Conservation (phyloP, 2,888 invertebrate species). For the Drosophila limbata region DNA sequence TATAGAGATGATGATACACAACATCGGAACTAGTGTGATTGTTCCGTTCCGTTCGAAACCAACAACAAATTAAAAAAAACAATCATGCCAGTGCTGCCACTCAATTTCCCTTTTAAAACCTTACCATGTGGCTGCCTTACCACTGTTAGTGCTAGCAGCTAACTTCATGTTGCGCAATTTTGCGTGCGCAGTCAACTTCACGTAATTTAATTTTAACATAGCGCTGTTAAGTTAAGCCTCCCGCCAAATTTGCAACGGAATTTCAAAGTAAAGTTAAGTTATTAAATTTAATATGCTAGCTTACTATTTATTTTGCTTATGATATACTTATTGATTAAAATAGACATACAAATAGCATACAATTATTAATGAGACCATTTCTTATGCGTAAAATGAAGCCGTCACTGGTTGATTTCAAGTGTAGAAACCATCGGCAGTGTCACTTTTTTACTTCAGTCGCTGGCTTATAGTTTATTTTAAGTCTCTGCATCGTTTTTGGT, state of each 20-base stretch:
- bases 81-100: slow-evolving; percentile 37
- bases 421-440: slow-evolving; percentile 37
- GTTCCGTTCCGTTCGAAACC: slow-evolving; percentile 11
- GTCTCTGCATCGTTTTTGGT: slow-evolving; percentile 34
- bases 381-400: slow-evolving; percentile 9
- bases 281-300: slow-evolving; percentile 18
- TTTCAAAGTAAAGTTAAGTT: slow-evolving; percentile 2
- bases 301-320: slow-evolving; percentile 19
- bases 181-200: slow-evolving; percentile 14
- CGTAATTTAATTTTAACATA: slow-evolving; percentile 10
- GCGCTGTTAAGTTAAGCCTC: slow-evolving; percentile 10
- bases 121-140: slow-evolving; percentile 28
- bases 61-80: slow-evolving; percentile 60
- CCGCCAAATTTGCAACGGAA: slow-evolving; percentile 15
- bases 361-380: slow-evolving; percentile 37
- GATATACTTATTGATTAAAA: slow-evolving; percentile 31
- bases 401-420: neutral
- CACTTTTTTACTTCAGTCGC: slow-evolving; percentile 18
- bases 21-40: too few relatives aligned
- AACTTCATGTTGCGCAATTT: slow-evolving; percentile 35
- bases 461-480: slow-evolving; percentile 6
- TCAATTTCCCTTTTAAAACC: neutral
- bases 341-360: slow-evolving; percentile 35
- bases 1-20: too few relatives aligned
- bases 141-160: slow-evolving; percentile 11